Evolutionary conservation across 53 echinoderm and acorn worm species (phyloP), one percentile per base, ranked within the genome.

Genomic region (Antedon mediterranea): DNA sequence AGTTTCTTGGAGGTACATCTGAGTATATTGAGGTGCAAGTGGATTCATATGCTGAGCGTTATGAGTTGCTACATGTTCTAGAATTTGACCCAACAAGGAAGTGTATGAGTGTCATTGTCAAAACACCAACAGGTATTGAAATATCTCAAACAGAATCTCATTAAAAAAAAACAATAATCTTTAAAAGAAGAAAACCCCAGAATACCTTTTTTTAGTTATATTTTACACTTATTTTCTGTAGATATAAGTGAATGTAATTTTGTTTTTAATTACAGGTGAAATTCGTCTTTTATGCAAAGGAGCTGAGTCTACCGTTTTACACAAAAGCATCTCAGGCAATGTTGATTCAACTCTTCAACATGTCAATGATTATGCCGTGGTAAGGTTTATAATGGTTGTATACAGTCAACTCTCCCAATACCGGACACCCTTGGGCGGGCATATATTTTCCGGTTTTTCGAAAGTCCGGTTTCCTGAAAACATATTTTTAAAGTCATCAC

Each of bases 51-150:
- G 78, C 80, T 27, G 71, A 82, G 0, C 81, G 88, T n/a, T 98
- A 90, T 83, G 83, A 84, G 81, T 82, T 97, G 30, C 90, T 92
- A 33, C 89, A 97, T 74, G 43, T 90, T n/a, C 74, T 97, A 76
- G 98, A 97, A 84, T 97, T 97, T 97, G 98, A 97, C 80, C 87
- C 98, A 7, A 93, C 92, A 76, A 79, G 97, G 80, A 97, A 97
- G 73, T 92, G 98, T 75, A 97, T 97, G 98, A 93, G 92, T 74
- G 83, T 93, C 70, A 97, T 97, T 41, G 77, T 97, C 4, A 89
- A 82, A 84, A 90, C 90, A 27, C 98, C 98, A 30, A 75, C 80
- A 41, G 91, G 94, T 94, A 81, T 72, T 79, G 82, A 43, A 3
- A 32, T 14, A 78, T 31, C 0, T 43, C 37, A 37, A n/a, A 6